Conservation (phyloP, 2,888 invertebrate species). For the Volucella inflata region DNA sequence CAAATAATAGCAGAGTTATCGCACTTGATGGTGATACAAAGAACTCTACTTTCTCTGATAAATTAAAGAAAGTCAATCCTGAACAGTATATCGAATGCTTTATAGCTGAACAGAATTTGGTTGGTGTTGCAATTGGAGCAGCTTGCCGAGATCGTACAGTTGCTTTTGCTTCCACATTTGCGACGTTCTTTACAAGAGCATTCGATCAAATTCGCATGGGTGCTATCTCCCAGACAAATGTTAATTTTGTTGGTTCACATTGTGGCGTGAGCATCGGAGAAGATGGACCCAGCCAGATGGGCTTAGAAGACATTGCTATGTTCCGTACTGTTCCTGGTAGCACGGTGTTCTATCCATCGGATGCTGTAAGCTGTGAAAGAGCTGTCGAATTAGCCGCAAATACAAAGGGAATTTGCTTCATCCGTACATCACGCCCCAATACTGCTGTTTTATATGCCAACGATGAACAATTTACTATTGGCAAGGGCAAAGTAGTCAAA, state of each 20-base stretch:
- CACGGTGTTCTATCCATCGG: conserved; percentile 92
- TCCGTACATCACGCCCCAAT: conserved; percentile 96
- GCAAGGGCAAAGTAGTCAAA: conserved; percentile 91
- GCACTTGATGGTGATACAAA: conserved; percentile 99
- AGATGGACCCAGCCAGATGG: conserved; percentile 99
- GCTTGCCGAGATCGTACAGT: conserved; percentile 96
- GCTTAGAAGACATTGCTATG: conserved; percentile 98
- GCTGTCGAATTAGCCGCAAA: conserved; percentile 98
- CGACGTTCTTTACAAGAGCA: conserved; percentile 97
- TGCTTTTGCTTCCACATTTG: conserved; percentile 98
- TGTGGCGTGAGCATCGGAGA: conserved; percentile 99
- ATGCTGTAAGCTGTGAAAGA: conserved; percentile 97
- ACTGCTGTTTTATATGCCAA: conserved; percentile 94
- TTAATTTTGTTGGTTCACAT: conserved; percentile 98
- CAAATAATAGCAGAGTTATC: conserved; percentile 91
- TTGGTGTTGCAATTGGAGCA: conserved; percentile 97
- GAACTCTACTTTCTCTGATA: conserved; percentile 98
- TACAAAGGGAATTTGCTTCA: conserved; percentile 96
- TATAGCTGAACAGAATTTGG: conserved; percentile 99
- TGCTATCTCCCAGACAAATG: conserved; percentile 98
- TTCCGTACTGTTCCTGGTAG: conserved; percentile 95
- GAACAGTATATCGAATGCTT: conserved; percentile 96
- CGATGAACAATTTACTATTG: conserved; percentile 91
- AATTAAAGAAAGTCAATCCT: conserved; percentile 90
- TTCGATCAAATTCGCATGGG: conserved; percentile 99